phyloP scores from a whole-genome alignment of 2,797 vertebrate species.

The Okamejei kenojei region DNA sequence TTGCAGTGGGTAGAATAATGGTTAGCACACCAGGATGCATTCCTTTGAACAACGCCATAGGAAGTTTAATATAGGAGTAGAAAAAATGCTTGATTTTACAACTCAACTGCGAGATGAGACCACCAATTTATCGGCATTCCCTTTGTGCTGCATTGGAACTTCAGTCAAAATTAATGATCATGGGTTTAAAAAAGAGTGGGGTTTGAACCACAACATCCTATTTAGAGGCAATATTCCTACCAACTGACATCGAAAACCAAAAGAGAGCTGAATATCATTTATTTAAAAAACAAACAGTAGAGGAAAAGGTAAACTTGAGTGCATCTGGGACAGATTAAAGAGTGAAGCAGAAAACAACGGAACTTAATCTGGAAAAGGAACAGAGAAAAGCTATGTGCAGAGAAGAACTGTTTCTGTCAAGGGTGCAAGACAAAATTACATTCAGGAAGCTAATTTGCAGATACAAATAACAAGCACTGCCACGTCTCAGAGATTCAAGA shows the following conservation, averaged over 20 bases:
- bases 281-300: background rate
- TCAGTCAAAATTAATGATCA: background rate
- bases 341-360: background rate
- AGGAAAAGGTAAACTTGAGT: conserved; percentile 23
- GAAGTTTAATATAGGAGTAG: background rate
- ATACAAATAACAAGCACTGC: background rate
- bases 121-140: background rate
- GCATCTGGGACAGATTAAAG: conserved; percentile 13
- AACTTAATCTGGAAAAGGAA: conserved; percentile 23
- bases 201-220: background rate
- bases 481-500: background rate
- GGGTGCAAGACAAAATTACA: background rate
- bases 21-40: background rate
- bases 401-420: background rate
- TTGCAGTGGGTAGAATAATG: background rate
- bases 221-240: background rate
- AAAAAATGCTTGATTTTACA: background rate
- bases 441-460: background rate
- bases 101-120: background rate
- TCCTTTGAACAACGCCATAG: conserved; percentile 15
- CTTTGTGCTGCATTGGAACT: background rate
- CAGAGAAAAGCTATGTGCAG: background rate
- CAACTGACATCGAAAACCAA: background rate
- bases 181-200: background rate
- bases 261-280: background rate